A percentile compares a stretch with the other conserved stretches of the same genome.
phyloP scores from a whole-genome alignment of 1,140 invertebrate species.

The Dermatophagoides farinae region DNA sequence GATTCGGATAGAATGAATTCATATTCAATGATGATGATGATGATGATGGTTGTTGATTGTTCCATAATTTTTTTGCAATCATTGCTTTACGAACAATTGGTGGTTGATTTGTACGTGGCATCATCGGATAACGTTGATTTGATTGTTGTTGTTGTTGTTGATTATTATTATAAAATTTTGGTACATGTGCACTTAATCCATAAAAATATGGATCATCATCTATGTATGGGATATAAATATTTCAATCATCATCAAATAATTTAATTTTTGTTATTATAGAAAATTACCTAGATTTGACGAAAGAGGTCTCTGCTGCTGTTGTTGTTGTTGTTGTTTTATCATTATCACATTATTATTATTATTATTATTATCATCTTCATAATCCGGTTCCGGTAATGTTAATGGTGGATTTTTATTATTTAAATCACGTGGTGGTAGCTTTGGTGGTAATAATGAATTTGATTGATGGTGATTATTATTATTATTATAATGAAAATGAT shows the following conservation, averaged over 20 bases:
- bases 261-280: neutral
- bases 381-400: neutral
- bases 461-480: neutral
- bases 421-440: neutral
- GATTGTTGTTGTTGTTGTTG: neutral
- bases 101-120: neutral
- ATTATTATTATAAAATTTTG: neutral
- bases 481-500: neutral
- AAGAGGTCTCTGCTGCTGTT: neutral
- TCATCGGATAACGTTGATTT: neutral
- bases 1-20: neutral
- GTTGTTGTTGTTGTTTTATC: neutral
- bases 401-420: neutral
- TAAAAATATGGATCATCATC: neutral
- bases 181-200: neutral
- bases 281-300: neutral
- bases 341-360: neutral
- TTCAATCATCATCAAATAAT: neutral
- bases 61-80: neutral
- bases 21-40: neutral
- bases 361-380: neutral
- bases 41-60: neutral
- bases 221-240: neutral
- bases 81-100: no score
- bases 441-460: neutral